These are phyloP conservation scores for Drosophila serrata DNA, from an alignment of 1,140 invertebrate genomes.

Conservation along the genomic window DNA sequence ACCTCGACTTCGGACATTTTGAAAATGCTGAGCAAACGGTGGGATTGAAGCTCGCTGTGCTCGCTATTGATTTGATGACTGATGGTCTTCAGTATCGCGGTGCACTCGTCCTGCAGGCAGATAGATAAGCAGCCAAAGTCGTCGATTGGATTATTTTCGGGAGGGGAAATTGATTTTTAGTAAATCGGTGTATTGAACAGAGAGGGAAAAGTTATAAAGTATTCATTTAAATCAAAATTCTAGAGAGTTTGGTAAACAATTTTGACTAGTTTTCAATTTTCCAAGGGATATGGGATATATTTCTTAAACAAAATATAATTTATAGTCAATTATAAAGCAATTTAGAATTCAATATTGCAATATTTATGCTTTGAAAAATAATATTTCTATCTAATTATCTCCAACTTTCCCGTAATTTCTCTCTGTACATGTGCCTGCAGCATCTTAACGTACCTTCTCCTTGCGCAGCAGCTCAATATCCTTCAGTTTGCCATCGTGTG, in stretches of 20 bases:
- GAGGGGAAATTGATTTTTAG: conserved; percentile 26
- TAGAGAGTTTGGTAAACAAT: neutral
- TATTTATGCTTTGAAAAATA: neutral
- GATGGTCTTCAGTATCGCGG: conserved; percentile 91
- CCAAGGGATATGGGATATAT: neutral
- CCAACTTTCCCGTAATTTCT: neutral
- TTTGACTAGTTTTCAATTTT: neutral
- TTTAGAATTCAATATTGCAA: no score
- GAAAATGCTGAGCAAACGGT: conserved; percentile 94
- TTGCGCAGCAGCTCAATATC: conserved; percentile 87
- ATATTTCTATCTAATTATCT: neutral
- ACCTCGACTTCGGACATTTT: conserved; percentile 96
- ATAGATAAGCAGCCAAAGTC: conserved; percentile 50
- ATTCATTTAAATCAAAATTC: neutral
- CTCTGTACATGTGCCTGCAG: conserved; percentile 27
- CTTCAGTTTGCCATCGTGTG: conserved; percentile 88
- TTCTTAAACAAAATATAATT: neutral
- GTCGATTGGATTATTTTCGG: conserved; percentile 30
- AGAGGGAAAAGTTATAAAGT: neutral
- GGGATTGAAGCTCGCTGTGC: conserved; percentile 93
- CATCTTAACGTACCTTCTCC: conserved; percentile 88
- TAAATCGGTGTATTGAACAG: neutral
- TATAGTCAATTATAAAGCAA: no score
- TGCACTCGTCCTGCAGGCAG: conserved; percentile 92
- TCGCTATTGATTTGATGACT: conserved; percentile 93